Base-by-base conservation (phyloP, 2,888 invertebrate species). In the Cryptosula pallasiana region DNA sequence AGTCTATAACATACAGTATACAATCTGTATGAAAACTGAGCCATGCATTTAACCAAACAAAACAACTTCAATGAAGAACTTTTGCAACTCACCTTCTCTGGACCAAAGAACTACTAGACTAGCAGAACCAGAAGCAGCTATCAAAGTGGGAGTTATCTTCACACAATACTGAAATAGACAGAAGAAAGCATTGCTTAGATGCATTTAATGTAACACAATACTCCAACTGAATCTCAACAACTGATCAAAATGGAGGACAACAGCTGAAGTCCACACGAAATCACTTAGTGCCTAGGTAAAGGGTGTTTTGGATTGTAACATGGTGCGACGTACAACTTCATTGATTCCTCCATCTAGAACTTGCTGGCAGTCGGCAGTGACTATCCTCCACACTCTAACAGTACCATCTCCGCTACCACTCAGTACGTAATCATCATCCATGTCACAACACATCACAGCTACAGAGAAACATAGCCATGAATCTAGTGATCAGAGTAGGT, bases 261-360 rank as follows among this genome's bases (percentile, higher is more conserved):
- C n/a, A n/a, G n/a, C n/a, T n/a, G n/a, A n/a, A n/a, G n/a, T n/a
- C n/a, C n/a, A n/a, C n/a, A n/a, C n/a, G n/a, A n/a, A n/a, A n/a
- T n/a, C n/a, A n/a, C n/a, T n/a, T n/a, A n/a, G n/a, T n/a, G n/a
- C n/a, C n/a, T n/a, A n/a, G n/a, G n/a, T n/a, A n/a, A n/a, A n/a
- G n/a, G n/a, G n/a, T n/a, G n/a, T n/a, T n/a, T n/a, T n/a, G n/a
- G n/a, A n/a, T n/a, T n/a, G n/a, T n/a, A n/a, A n/a, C n/a, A n/a
- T n/a, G n/a, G n/a, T n/a, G n/a, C n/a, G 5, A 77, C 80, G 75
- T 73, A 81, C 82, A 73, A 82, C 79, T 76, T 81, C 82, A 73
- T 70, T 76, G 1, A 71, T 71, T 58, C 80, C 79, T 1, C 81
- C 81, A 25, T 75, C 72, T 34, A 81, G 71, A n/a, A 78, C 73